Evolutionary conservation across 2,113 vertebrate species (phyloP).

Genomic region (Vulpes vulpes): DNA sequence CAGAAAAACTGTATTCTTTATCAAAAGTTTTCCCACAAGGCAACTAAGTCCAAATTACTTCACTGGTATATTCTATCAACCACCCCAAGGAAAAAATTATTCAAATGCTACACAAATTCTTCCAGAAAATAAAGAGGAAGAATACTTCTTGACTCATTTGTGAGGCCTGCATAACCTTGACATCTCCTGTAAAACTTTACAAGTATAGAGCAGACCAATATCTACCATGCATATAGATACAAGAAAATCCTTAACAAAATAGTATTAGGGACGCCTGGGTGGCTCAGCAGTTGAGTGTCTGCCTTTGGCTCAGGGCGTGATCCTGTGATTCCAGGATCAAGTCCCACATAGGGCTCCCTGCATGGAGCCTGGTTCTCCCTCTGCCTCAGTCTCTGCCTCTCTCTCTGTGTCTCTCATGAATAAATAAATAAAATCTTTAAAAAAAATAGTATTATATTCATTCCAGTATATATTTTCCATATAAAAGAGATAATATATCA

Average conservation of each 20-base stretch:
- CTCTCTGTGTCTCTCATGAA: too few relatives aligned
- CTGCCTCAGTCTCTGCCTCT: too few relatives aligned
- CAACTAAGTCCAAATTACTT: background rate
- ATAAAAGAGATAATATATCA: background rate
- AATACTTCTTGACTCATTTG: conserved; percentile 1
- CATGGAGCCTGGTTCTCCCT: too few relatives aligned
- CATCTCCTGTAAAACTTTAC: background rate
- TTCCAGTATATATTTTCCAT: background rate
- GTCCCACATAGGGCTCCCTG: too few relatives aligned
- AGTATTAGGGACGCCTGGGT: background rate
- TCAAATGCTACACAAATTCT: background rate
- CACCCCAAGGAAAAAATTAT: background rate
- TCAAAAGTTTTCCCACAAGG: background rate
- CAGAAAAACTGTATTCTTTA: conserved; percentile 36
- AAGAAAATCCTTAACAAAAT: conserved; percentile 15
- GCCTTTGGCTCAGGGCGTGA: too few relatives aligned
- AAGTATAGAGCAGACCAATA: background rate
- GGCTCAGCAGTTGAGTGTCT: too few relatives aligned
- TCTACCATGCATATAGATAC: background rate
- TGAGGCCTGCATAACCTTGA: background rate
- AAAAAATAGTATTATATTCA: background rate
- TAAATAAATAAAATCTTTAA: background rate
- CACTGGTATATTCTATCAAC: background rate
- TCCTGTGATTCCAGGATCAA: too few relatives aligned
- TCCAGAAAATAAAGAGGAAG: conserved; percentile 26